Conservation (phyloP, 2,113 vertebrate genomes). For the Anguilla rostrata region DNA sequence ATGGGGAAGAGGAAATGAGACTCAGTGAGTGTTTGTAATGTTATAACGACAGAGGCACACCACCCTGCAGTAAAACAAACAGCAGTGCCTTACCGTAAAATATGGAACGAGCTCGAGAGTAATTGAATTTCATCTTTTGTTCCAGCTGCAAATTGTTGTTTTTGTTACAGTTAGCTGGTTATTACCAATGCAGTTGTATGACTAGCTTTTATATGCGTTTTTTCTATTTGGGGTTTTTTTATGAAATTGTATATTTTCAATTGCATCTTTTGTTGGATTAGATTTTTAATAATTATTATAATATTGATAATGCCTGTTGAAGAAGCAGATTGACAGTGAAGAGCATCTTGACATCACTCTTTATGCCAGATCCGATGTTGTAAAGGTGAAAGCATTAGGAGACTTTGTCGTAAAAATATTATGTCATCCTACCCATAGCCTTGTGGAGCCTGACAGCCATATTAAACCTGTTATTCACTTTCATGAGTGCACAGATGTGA, state of each 20-base stretch:
- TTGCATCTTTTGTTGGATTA: background rate
- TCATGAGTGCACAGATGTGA: background rate
- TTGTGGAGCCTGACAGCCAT: background rate
- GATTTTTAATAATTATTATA: background rate
- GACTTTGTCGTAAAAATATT: background rate
- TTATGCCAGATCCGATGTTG: background rate
- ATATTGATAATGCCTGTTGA: background rate
- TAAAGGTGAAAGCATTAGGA: background rate
- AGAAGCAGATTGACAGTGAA: background rate
- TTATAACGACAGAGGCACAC: background rate
- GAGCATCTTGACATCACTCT: background rate
- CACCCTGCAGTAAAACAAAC: background rate
- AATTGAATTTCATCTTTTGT: conserved; percentile 1
- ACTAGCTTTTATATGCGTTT: background rate
- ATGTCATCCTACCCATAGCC: background rate
- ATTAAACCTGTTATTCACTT: background rate
- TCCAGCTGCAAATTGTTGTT: background rate
- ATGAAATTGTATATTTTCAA: background rate
- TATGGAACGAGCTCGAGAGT: background rate
- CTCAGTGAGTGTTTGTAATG: background rate
- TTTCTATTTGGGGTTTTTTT: background rate
- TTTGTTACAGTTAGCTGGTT: background rate
- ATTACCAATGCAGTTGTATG: background rate
- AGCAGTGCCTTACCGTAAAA: background rate
- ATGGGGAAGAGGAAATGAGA: background rate